phyloP scores from a whole-genome alignment of 1,140 invertebrate species.

The Trinorchestia longiramus region DNA sequence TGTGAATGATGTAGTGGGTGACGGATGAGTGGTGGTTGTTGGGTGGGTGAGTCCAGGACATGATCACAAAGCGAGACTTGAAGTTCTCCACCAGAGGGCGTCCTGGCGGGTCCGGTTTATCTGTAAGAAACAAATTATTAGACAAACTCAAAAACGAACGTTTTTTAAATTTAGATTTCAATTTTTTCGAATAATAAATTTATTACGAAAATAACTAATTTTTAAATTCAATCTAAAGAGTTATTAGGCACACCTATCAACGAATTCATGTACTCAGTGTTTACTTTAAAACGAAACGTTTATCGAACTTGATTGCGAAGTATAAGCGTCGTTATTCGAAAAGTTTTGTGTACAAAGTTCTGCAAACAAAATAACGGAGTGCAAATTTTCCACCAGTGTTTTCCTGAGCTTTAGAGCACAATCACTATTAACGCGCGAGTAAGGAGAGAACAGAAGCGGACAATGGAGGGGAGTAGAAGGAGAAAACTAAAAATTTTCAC shows the following conservation, averaged over 20 bases:
- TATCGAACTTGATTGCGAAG: background rate
- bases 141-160: background rate
- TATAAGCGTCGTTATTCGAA: background rate
- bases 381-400: background rate
- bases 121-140: constrained; percentile 71
- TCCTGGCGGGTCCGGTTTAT: constrained; percentile 77
- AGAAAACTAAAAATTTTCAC: background rate
- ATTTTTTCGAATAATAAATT: background rate
- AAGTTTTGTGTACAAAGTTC: background rate
- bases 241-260: too few relatives aligned
- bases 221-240: background rate
- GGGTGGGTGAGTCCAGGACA: constrained; percentile 81
- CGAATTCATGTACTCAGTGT: too few relatives aligned
- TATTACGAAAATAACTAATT: background rate
- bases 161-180: background rate
- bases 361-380: background rate
- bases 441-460: background rate
- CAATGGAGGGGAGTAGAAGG: background rate
- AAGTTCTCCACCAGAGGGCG: constrained; percentile 80
- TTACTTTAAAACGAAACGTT: background rate
- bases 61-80: constrained; percentile 80
- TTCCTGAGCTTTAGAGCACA: background rate
- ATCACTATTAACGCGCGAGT: background rate
- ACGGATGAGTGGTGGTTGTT: constrained; percentile 80
- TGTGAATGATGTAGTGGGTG: constrained; percentile 80